A percentile compares a stretch with the other conserved stretches of the same genome.
Conservation (phyloP, 92 coral and sea anemone genomes). For the Palythoa grandis region DNA sequence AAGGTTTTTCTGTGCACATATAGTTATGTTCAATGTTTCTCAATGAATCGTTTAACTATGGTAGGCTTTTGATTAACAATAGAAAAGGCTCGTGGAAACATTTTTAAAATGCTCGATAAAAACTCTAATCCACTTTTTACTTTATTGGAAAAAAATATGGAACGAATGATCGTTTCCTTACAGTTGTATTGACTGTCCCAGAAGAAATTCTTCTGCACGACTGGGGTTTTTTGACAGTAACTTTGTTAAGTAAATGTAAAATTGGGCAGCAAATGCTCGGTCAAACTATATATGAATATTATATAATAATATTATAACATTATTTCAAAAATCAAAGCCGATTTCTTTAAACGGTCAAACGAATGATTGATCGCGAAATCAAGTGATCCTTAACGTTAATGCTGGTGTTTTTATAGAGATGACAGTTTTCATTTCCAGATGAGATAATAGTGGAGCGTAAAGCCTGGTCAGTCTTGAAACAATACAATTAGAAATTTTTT, state of each 20-base stretch:
- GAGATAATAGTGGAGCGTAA: conserved; percentile 23
- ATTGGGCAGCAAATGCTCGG: no score
- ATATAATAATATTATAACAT: background rate
- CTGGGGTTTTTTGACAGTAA: no score
- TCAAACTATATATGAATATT: background rate
- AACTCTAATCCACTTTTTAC: background rate
- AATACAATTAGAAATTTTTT: background rate
- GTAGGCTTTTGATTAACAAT: no score
- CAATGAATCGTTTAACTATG: no score
- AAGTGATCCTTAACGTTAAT: conserved; percentile 32
- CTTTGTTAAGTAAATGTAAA: no score
- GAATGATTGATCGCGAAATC: conserved; percentile 25
- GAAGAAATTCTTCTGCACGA: no score
- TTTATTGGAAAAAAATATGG: background rate
- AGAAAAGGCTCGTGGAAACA: no score
- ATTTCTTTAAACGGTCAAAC: conserved; percentile 7
- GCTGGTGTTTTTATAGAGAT: conserved; percentile 34
- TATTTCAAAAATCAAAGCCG: background rate
- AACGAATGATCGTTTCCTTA: no score
- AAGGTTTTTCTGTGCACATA: no score
- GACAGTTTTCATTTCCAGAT: conserved; percentile 21
- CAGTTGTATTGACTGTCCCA: no score
- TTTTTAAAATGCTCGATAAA: background rate
- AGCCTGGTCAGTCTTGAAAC: background rate
- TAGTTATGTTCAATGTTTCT: no score